Evolutionary conservation across 2,888 invertebrate genomes (phyloP), one percentile per base, ranked within the genome.

Genomic region (Volucella inflata): DNA sequence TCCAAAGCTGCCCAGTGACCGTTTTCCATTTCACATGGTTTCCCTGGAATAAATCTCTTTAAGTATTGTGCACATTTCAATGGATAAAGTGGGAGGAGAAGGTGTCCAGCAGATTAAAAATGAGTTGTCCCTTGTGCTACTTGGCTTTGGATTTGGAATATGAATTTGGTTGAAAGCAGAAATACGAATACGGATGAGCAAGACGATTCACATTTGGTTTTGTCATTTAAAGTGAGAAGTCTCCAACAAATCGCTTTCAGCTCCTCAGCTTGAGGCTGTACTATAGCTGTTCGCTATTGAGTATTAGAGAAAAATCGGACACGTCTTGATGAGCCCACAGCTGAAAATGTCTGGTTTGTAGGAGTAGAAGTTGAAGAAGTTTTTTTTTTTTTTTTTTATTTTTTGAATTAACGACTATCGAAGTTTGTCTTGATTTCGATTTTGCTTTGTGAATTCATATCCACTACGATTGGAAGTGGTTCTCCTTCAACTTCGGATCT

Each of bases 21-120:
- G 42, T 76, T 83, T 83, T 83, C 79, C 74, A 78, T 78, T 74
- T 70, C 67, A 51, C 21, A 74, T 9, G 55, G 70, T 48, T 46
- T 68, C 62, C 57, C 17, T 59, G 74, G 64, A 79, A 79, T 84
- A 84, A 84, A 84, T 84, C 83, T 84, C 79, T 78, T 74, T 68
- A 74, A 70, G 62, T 48, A n/a, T 81, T 81, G 57, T 72, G 67
- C 68, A n/a, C 60, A 48, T 50, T 50, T 46, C 38, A 60, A 77
- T 62, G 44, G 42, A 8, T 8, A 57, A 14, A 21, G 17, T 10
- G 51, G 4, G 2, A 42, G 44, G 12, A 6, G 36, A n/a, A 12
- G 59, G 46, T 12, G 72, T 72, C 77, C 48, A 21, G 46, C 42
- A 80, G 84, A 84, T 84, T 84, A 80, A 75, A 84, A 75, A 71